Conservation (phyloP, 2,888 invertebrate genomes). For the Chouioia cunea region DNA sequence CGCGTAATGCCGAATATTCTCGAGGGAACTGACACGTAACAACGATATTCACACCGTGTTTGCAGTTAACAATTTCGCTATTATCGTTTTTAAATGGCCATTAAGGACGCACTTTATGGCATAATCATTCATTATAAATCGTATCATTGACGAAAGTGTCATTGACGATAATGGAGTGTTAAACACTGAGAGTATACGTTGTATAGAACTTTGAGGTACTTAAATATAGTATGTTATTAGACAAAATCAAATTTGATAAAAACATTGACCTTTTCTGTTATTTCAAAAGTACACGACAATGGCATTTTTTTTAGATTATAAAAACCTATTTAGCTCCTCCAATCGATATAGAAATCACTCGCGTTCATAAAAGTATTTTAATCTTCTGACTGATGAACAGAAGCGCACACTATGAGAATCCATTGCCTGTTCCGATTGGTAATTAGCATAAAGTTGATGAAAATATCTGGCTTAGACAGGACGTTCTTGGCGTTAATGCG, state of each 20-base stretch:
- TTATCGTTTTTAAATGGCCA: slow-evolving; percentile 29
- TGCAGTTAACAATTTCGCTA: slow-evolving; percentile 33
- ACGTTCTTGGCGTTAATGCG: slow-evolving; percentile 52
- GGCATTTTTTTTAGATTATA: background rate
- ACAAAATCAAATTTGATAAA: too few species aligned
- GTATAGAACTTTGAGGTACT: too few species aligned
- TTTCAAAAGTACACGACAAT: too few species aligned
- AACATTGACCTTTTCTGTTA: too few species aligned
- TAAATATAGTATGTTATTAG: too few species aligned
- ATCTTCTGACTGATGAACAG: background rate
- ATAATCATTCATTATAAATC: slow-evolving; percentile 7
- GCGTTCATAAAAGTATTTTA: slow-evolving; percentile 26
- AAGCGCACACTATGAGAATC: background rate
- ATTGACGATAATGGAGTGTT: too few species aligned
- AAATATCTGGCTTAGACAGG: slow-evolving; percentile 58
- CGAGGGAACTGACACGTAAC: slow-evolving; percentile 43
- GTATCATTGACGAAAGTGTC: background rate
- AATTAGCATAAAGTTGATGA: slow-evolving; percentile 59
- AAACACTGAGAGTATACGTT: too few species aligned
- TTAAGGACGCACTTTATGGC: slow-evolving; percentile 8
- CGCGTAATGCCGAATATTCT: slow-evolving; percentile 52
- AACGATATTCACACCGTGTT: slow-evolving; percentile 49
- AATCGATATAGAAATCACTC: background rate
- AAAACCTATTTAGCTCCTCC: background rate
- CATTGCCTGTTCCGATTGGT: slow-evolving; percentile 52